phyloP scores from a whole-genome alignment of 2,797 vertebrate species.

The Todus mexicanus region DNA sequence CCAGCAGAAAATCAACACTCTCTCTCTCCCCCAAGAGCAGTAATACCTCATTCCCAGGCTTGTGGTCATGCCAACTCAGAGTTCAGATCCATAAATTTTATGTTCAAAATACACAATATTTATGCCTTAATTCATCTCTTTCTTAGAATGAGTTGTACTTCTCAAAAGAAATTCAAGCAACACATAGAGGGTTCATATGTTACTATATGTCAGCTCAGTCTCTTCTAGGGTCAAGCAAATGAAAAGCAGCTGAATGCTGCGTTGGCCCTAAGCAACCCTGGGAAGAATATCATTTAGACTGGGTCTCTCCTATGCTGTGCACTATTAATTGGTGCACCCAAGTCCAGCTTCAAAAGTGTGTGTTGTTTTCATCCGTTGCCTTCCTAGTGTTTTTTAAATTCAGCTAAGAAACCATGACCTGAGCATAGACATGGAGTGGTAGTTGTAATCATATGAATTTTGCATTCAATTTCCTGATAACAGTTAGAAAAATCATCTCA shows the following conservation, averaged over 20 bases:
- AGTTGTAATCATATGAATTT: background rate
- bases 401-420: background rate
- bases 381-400: background rate
- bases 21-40: background rate
- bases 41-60: background rate
- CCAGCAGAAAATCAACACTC: conserved; percentile 3
- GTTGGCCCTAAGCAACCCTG: background rate
- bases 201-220: background rate
- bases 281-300: background rate
- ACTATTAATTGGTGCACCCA: rapidly evolving
- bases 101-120: background rate
- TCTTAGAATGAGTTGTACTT: conserved; percentile 1
- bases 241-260: background rate
- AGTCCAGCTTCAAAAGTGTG: background rate
- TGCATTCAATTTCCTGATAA: background rate
- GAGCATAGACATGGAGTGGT: background rate
- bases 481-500: background rate
- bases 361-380: background rate
- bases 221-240: background rate
- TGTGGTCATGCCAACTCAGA: background rate
- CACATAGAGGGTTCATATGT: background rate
- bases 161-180: background rate
- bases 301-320: background rate
- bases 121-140: background rate
- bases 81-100: conserved; percentile 10